A percentile compares a stretch with the other conserved stretches of the same genome.
These are phyloP conservation scores for Lagothrix lagotricha DNA, from an alignment of 2,797 vertebrate genomes.

Conservation along the genomic window DNA sequence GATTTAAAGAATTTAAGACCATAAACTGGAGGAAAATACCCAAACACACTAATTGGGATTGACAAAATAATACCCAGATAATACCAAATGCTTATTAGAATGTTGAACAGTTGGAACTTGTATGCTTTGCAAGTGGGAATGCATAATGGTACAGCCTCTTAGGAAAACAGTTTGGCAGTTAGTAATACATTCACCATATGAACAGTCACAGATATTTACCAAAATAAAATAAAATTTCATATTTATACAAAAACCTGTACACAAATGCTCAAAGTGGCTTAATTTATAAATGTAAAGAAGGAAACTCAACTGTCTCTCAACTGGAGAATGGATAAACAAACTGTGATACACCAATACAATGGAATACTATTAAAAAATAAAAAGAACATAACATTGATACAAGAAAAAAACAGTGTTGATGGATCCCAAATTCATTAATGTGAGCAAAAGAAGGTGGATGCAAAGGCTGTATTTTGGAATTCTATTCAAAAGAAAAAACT, in stretches of 20 bases:
- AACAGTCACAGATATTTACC: neutral
- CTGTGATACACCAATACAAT: no score
- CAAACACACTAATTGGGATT: neutral
- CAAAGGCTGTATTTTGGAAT: neutral
- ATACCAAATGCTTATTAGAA: no score
- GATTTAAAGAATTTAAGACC: neutral
- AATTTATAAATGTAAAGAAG: neutral
- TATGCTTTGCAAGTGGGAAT: neutral
- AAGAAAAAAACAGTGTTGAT: neutral
- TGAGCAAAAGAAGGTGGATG: neutral
- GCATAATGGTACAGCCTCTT: neutral
- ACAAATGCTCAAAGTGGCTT: neutral
- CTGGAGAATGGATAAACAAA: neutral
- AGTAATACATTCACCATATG: neutral
- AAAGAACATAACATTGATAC: neutral
- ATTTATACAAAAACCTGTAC: neutral
- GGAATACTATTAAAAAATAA: neutral
- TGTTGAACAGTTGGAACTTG: neutral
- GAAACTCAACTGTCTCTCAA: neutral
- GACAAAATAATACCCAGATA: neutral
- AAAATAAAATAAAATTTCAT: neutral
- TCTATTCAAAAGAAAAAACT: neutral
- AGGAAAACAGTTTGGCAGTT: neutral
- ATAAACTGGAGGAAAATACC: neutral
- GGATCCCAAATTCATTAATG: neutral